Evolutionary conservation across 1,140 invertebrate genomes (phyloP).

Genomic region (Calliphora vicina): DNA sequence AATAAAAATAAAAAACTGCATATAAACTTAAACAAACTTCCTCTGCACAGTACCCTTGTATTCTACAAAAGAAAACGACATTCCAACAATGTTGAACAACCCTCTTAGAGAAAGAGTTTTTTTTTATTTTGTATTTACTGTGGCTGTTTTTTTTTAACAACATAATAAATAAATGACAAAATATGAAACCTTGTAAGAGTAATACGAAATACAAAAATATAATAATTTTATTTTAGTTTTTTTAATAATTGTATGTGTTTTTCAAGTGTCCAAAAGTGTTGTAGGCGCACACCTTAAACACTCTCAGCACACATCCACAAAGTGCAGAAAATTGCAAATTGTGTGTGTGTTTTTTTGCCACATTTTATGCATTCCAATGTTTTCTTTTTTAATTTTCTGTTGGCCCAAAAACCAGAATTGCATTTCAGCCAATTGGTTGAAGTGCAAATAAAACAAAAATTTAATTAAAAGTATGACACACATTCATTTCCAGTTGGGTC

Average conservation of each 20-base stretch:
- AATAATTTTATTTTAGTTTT: too few species aligned
- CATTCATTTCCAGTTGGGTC: neutral
- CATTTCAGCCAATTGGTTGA: neutral
- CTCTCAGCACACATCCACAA: neutral
- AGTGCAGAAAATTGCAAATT: neutral
- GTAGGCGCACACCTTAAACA: neutral
- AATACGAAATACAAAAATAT: too few species aligned
- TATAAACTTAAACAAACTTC: too few species aligned
- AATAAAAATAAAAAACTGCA: neutral
- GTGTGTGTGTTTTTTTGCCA: neutral
- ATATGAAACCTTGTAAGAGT: neutral
- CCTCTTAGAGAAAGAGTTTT: neutral
- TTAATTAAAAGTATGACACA: neutral
- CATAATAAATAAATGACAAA: neutral
- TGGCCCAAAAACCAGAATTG: neutral
- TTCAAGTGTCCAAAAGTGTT: neutral
- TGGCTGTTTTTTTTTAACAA: neutral
- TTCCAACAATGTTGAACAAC: neutral
- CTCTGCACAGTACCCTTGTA: too few species aligned
- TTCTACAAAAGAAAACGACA: neutral
- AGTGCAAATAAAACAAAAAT: slow-evolving; percentile 15
- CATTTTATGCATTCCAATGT: neutral
- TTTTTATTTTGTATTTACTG: too few species aligned
- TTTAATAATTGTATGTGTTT: neutral
- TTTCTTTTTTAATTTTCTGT: neutral